Base-by-base conservation (phyloP, 37 sponge, comb jelly and placozoan genomes). In the Chondrosia reniformis region DNA sequence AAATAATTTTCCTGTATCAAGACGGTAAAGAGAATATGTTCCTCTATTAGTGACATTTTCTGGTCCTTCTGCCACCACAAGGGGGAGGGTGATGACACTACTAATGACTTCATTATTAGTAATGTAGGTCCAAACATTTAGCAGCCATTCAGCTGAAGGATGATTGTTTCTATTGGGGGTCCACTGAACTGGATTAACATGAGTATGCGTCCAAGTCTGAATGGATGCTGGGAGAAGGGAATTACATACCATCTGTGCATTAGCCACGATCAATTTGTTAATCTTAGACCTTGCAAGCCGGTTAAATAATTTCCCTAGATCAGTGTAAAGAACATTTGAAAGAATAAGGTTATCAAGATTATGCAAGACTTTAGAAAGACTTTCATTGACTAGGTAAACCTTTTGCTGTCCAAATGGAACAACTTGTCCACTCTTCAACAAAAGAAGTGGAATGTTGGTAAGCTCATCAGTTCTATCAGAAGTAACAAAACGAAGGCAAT, bases 101-200 rank as follows among this genome's bases (percentile, higher is more conserved):
- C 57, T 8, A 7, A 83, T 15, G 4, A 43, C n/a, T 9, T 24
- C 17, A 42, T 65, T 28, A 12, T 65, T 31, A 56, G 15, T 10
- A 25, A 88, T 63, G 75, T 84, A 84, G 15, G 21, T 39, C 89
- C 89, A 88, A n/a, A 88, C 46, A 66, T 55, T 21, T 13, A 12
- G 33, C 39, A 88, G 13, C 89, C 84, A 88, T 38, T 61, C 10
- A 30, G 57, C 12, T 3, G 83, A 80, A 45, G 82, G 82, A 31
- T 87, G 82, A 37, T 36, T 15, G 28, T 65, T 40, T 27, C 31
- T 10, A 9, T 76, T 67, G 41, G 82, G 81, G 12, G 13, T 58
- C 87, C 87, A 87, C 27, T 38, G 4, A 9, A 79, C 57, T 31
- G 34, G 13, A 3, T 36, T 13, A 69, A 25, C 72, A 38, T 61